Evolutionary conservation across 1,140 invertebrate genomes (phyloP).

Genomic region (Homalodisca vitripennis): DNA sequence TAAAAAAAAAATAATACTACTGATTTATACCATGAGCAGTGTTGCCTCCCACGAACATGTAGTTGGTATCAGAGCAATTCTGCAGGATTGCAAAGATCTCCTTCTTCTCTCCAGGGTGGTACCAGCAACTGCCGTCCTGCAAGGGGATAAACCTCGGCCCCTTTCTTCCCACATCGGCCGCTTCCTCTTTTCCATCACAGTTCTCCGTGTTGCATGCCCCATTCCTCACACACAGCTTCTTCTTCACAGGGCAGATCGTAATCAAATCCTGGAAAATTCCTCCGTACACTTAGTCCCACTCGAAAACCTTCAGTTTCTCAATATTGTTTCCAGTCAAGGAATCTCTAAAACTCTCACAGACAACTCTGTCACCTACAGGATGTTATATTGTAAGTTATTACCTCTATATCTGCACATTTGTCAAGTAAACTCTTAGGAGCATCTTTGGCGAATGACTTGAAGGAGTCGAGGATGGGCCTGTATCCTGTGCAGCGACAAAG

Average conservation of each 20-base stretch:
- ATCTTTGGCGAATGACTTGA: constrained; percentile 54
- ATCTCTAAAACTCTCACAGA: no score
- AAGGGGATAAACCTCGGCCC: no score
- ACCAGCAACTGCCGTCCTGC: constrained; percentile 30
- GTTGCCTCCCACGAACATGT: constrained; percentile 64
- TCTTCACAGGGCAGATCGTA: not conserved
- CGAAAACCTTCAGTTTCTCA: no score
- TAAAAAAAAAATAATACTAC: no score
- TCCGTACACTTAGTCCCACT: no score
- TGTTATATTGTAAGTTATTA: no score
- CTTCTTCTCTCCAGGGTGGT: constrained; percentile 18
- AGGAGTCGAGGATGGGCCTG: constrained; percentile 78
- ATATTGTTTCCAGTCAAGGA: no score
- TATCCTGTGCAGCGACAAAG: constrained; percentile 88
- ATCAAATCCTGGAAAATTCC: constrained; percentile 17
- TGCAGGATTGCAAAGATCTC: constrained; percentile 38
- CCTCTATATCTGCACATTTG: constrained; percentile 45
- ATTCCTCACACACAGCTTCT: not conserved
- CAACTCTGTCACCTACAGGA: no score
- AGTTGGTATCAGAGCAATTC: constrained; percentile 45
- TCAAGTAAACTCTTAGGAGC: constrained; percentile 41
- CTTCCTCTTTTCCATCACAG: not conserved
- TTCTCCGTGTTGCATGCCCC: not conserved
- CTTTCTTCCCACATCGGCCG: no score
- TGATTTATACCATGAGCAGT: constrained; percentile 68